phyloP scores from a whole-genome alignment of 2,113 vertebrate genomes.

The Tor tambroides region DNA sequence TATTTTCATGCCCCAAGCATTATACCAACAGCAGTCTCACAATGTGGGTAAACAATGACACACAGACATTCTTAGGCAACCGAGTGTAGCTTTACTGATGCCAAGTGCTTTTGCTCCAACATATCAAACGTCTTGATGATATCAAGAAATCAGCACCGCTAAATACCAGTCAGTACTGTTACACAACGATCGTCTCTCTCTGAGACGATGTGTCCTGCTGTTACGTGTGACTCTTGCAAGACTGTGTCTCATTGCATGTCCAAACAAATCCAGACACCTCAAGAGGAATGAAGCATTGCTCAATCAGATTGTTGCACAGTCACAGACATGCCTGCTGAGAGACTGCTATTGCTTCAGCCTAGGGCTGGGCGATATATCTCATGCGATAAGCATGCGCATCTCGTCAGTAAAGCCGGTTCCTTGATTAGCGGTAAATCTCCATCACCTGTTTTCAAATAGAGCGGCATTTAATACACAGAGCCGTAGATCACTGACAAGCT shows the following conservation, averaged over 20 bases:
- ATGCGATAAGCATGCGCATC: no score
- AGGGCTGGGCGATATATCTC: no score
- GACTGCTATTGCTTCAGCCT: background rate
- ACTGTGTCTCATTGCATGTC: slow-evolving; percentile 21
- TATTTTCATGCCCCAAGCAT: background rate
- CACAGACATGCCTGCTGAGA: background rate
- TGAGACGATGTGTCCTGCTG: background rate
- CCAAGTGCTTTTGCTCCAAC: slow-evolving; percentile 9
- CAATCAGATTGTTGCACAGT: background rate
- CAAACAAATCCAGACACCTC: background rate
- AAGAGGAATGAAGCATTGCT: slow-evolving; percentile 29
- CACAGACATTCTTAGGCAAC: background rate
- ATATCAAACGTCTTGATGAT: background rate
- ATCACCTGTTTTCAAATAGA: no score
- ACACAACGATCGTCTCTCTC: background rate
- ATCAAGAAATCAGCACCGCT: background rate
- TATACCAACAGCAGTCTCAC: background rate
- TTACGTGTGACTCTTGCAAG: background rate
- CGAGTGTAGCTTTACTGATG: background rate
- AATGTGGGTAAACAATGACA: background rate
- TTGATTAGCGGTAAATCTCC: no score
- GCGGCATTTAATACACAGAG: no score
- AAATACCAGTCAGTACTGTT: background rate
- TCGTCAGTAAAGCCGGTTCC: no score
- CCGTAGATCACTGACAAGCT: no score